Conservation (phyloP, 2,888 invertebrate species). For the Drosophila planitibia region DNA sequence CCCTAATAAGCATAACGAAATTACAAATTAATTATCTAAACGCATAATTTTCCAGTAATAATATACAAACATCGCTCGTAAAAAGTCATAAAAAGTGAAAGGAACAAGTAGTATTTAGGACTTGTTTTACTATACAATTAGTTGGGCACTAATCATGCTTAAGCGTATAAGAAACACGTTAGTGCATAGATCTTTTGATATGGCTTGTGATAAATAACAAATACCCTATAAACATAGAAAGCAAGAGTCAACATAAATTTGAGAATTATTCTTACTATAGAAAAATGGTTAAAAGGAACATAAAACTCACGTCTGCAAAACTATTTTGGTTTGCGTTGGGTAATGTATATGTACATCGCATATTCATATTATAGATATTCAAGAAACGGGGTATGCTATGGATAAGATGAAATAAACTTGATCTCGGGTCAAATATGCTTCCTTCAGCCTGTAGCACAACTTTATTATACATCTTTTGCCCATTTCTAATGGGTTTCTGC, state of each 20-base stretch:
- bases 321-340: not conserved
- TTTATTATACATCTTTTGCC: not conserved
- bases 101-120: not conserved
- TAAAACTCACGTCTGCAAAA: not conserved
- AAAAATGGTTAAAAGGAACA: not conserved
- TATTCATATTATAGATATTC: too few species aligned
- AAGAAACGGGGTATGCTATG: too few species aligned
- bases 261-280: not conserved
- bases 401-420: not conserved
- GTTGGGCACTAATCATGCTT: not conserved
- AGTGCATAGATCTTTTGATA: not conserved
- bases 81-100: not conserved
- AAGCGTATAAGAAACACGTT: not conserved
- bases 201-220: not conserved
- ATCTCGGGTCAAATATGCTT: too few species aligned
- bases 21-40: conserved; percentile 60
- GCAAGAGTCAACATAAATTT: not conserved
- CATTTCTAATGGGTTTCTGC: not conserved
- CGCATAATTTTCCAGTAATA: conserved; percentile 15
- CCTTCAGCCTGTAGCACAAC: too few species aligned
- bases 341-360: not conserved
- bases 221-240: not conserved
- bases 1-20: conserved; percentile 49
- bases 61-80: not conserved
- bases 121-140: not conserved